Evolutionary conservation across 2,888 invertebrate genomes (phyloP).

Genomic region (Sinodicranocentrus sp.): DNA sequence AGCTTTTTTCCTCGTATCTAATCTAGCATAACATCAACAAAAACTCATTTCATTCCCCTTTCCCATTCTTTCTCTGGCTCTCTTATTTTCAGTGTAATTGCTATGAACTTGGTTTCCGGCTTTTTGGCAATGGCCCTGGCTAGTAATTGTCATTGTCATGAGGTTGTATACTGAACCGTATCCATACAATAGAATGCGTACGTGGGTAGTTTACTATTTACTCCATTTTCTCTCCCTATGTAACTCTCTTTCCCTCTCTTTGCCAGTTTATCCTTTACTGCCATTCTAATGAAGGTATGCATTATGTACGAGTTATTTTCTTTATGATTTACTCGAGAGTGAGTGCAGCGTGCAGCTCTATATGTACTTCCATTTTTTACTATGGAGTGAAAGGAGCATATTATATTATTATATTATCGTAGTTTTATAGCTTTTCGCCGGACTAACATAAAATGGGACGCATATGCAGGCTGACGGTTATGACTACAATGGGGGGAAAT

Average conservation of each 20-base stretch:
- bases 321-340: constrained; percentile 1
- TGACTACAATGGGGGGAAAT: neutral
- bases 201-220: constrained; percentile 3
- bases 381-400: constrained; percentile 3
- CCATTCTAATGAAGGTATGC: constrained; percentile 16
- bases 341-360: neutral
- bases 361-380: neutral
- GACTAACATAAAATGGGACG: no score
- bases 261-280: neutral
- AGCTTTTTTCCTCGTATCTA: no score
- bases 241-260: neutral
- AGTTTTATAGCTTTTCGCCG: neutral
- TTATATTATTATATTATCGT: neutral
- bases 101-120: neutral
- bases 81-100: constrained; percentile 4
- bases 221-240: neutral
- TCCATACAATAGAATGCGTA: no score
- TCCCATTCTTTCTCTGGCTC: neutral
- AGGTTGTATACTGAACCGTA: no score
- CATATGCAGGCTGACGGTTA: neutral
- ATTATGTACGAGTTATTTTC: neutral
- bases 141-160: constrained; percentile 10
- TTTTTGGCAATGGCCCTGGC: neutral
- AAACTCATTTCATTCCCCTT: neutral
- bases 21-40: no score